Percentiles rank a stretch among this genome's conserved stretches.
phyloP scores from a whole-genome alignment of 1,140 invertebrate species.

The Scaptomyza montana region DNA sequence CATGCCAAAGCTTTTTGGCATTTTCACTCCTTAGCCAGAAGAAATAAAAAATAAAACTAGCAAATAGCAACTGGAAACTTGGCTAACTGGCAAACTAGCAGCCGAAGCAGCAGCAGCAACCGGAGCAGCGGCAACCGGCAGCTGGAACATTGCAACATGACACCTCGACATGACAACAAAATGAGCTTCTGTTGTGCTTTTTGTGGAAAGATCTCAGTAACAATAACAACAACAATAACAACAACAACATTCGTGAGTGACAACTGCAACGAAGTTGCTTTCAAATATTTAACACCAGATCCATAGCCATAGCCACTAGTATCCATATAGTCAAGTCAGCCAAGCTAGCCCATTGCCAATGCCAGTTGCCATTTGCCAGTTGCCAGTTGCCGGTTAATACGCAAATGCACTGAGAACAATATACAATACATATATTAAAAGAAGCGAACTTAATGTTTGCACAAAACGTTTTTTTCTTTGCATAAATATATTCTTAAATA shows the following conservation, averaged over 20 bases:
- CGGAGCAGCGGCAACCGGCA: constrained; percentile 36
- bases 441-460: too few relatives aligned
- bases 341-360: constrained; percentile 3
- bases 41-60: constrained; percentile 3
- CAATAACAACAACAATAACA: constrained; percentile 20
- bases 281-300: constrained; percentile 75
- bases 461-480: too few relatives aligned
- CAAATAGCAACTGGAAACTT: constrained; percentile 9
- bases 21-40: constrained; percentile 2
- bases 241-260: constrained; percentile 60
- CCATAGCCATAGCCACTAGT: background rate
- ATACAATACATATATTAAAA: too few relatives aligned
- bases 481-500: too few relatives aligned
- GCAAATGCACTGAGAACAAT: background rate
- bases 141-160: constrained; percentile 78
- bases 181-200: constrained; percentile 77
- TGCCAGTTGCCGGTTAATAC: constrained; percentile 4
- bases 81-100: constrained; percentile 22
- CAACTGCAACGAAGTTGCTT: constrained; percentile 74
- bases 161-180: constrained; percentile 81
- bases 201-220: constrained; percentile 50
- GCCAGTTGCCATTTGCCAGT: constrained; percentile 27
- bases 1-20: constrained; percentile 51
- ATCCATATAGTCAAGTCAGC: constrained; percentile 6
- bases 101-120: constrained; percentile 7